Evolutionary conservation across 2,797 vertebrate genomes (phyloP), one percentile per base, ranked within the genome.

Genomic region (Myotis daubentonii): DNA sequence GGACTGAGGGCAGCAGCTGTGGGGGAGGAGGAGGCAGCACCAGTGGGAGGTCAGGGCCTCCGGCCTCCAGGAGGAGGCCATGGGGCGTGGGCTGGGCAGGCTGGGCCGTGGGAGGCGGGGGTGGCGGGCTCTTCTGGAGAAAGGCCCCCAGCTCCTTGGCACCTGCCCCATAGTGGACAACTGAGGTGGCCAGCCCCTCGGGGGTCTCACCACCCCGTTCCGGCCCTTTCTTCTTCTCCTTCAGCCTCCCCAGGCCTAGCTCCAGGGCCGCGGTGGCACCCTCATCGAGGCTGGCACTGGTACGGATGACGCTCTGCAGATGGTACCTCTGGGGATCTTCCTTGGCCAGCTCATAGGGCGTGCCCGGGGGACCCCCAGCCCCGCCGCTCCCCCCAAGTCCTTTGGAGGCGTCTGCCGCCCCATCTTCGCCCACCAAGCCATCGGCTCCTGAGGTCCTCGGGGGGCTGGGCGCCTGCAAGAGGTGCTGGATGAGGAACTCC

Each of bases 401-500:
- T 91, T 97, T 97, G n/a, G 97, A 82, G n/a, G 95, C 96, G 20
- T 96, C 96, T 0, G 97, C 62, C 17, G 99, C 98, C 93, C 93
- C 98, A 2, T 97, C 98, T 93, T 97, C 98, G n/a, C 97, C 97
- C 93, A 96, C 98, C 95, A 98, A 75, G 85, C 98, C 97, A n/a
- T 98, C 98, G 0, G 97, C 93, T 44, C 98, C 98, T 84, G 98
- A 98, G 11, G 98, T 96, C 36, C 98, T 91, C 0, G 98, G 98
- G 0, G 98, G 99, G 96, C 99, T 99, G 94, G 99, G 99, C 0
- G 99, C 99, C 97, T 99, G 99, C 75, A 99, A 98, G 53, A 99
- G 98, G 84, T 99, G 99, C 94, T 99, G 99, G 74, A 99, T 99
- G 86, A 99, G 98, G 94, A 99, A 99, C 90, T 99, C 99, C 4